phyloP scores from a whole-genome alignment of 2,113 vertebrate genomes.

The Melanotaenia duboulayi region DNA sequence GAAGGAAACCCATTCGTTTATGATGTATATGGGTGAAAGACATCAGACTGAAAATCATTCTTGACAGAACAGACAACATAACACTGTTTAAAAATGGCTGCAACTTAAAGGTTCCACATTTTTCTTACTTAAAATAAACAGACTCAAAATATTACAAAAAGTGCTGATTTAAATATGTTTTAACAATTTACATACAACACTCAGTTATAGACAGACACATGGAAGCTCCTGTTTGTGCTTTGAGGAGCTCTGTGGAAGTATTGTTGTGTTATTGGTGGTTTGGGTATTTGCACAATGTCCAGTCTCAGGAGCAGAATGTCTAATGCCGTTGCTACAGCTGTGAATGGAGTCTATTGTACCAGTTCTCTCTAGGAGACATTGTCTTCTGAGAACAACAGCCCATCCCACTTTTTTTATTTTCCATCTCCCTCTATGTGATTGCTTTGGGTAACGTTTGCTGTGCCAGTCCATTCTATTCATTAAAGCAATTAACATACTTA shows the following conservation, averaged over 20 bases:
- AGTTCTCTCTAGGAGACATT: slow-evolving; percentile 53
- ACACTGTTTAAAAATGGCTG: too few relatives aligned
- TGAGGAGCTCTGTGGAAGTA: slow-evolving; percentile 25
- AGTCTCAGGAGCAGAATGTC: slow-evolving; percentile 63
- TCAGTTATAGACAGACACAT: not conserved
- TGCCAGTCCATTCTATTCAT: slow-evolving; percentile 9
- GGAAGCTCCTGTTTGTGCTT: not conserved
- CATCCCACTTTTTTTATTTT: slow-evolving; percentile 5
- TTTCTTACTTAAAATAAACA: too few relatives aligned
- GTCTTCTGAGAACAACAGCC: slow-evolving; percentile 56
- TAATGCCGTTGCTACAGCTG: slow-evolving; percentile 44
- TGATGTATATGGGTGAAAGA: too few relatives aligned
- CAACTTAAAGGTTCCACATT: too few relatives aligned
- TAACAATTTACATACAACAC: not conserved
- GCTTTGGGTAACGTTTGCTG: slow-evolving; percentile 18
- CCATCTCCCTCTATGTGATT: not conserved
- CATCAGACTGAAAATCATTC: too few relatives aligned
- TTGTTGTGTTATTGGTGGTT: slow-evolving; percentile 28
- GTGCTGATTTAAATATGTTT: not conserved
- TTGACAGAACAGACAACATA: too few relatives aligned
- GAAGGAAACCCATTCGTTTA: too few relatives aligned
- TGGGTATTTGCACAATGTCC: slow-evolving; percentile 52
- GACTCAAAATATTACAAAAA: not conserved
- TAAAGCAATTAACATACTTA: not conserved
- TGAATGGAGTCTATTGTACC: slow-evolving; percentile 73